Evolutionary conservation across 1,140 invertebrate genomes (phyloP).

Genomic region (Scaptomyza montana): DNA sequence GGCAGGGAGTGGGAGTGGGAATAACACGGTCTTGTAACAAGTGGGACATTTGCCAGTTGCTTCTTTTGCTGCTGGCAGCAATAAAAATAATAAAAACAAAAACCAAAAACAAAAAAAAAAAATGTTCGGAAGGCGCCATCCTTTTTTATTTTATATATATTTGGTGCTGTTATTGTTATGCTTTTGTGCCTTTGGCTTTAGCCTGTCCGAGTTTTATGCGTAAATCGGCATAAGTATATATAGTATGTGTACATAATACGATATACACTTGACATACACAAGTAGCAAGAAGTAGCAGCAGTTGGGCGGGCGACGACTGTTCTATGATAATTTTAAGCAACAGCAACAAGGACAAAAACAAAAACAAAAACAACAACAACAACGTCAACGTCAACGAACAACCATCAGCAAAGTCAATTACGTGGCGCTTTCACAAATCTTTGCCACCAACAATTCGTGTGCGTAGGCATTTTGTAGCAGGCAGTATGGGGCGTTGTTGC

Average conservation of each 20-base stretch:
- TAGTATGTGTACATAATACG: slow-evolving; percentile 69
- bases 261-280: slow-evolving; percentile 37
- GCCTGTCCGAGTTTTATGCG: slow-evolving; percentile 48
- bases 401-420: slow-evolving; percentile 75
- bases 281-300: slow-evolving; percentile 14
- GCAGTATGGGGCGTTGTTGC: neutral
- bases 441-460: slow-evolving; percentile 58
- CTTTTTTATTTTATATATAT: slow-evolving; percentile 52
- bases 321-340: slow-evolving; percentile 80
- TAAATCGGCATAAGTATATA: slow-evolving; percentile 76
- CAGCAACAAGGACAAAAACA: slow-evolving; percentile 34
- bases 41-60: slow-evolving; percentile 78
- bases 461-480: slow-evolving; percentile 43
- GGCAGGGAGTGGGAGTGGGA: neutral
- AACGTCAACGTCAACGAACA: slow-evolving; percentile 8
- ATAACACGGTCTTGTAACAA: slow-evolving; percentile 61
- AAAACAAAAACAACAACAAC: no score
- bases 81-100: slow-evolving; percentile 75
- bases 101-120: slow-evolving; percentile 40
- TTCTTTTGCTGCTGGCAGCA: slow-evolving; percentile 62
- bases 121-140: slow-evolving; percentile 59
- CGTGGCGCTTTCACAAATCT: slow-evolving; percentile 79
- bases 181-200: slow-evolving; percentile 44
- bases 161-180: slow-evolving; percentile 13
- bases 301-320: slow-evolving; percentile 22